Evolutionary conservation across 2,888 invertebrate species (phyloP), one percentile per base, ranked within the genome.

Genomic region (Metopia argyrocephala): DNA sequence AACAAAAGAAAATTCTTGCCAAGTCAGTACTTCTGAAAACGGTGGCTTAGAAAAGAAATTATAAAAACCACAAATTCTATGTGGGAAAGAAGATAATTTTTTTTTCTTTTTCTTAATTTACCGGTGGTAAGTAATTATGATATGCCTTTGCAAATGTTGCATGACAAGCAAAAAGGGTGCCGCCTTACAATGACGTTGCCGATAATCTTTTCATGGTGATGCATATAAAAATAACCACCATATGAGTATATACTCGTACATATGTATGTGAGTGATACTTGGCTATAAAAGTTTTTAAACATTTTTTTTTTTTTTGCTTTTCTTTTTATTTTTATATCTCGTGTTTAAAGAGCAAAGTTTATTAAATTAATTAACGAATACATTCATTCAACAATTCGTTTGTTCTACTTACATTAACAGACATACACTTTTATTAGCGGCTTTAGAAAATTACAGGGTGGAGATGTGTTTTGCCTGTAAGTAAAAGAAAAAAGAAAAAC

Each of bases 281-380:
- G 23, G 23, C 31, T 61, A 38, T 20, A 69, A 59, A 45, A 48
- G 65, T 65, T 61, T 69, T 61, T 4, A 52, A 25, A 25, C 31
- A 6, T 0, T 28, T 20, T 21, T 20, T 66, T 21, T 21, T 50
- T 20, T 9, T 5, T 3, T 12, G 5, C 50, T 50, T 64, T 5
- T 18, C 4, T 25, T 21, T 18, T n/a, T 46, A n/a, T 21, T 7
- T 18, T 6, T 15, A 45, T 5, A 38, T 38, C 12, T 45, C 45
- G 15, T 31, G n/a, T 56, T 56, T 20, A 38, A 7, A 21, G 7
- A 31, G 45, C 1, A 38, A 6, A 23, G 48, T 27, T 38, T 21
- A 56, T 62, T 57, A 64, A 74, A 66, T 69, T 74, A 78, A 78
- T 81, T 74, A 78, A 69, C 31, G 64, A 65, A 54, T 45, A 66